Base-by-base conservation (phyloP, 2,797 vertebrate genomes). In the Ceryle rudis region DNA sequence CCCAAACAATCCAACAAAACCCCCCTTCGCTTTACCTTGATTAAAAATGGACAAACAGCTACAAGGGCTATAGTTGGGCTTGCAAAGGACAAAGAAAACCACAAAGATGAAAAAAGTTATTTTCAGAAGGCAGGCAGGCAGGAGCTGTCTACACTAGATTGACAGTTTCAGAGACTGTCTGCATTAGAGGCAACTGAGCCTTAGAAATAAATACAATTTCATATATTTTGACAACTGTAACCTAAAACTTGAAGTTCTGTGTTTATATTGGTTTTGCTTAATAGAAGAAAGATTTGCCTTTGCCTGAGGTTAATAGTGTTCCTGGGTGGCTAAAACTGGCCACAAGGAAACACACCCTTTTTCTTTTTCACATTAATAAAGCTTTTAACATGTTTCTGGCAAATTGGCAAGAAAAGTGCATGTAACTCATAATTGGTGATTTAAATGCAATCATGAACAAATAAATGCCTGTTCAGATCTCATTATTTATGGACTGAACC, bases 291-390 rank as follows among this genome's bases (percentile, higher is more conserved):
- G 97, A 97, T 97, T 97, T 97, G 94, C 94, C 79, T 95, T 97
- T 82, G 98, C 98, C 98, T 98, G 97, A 97, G 98, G 98, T 98
- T 97, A 97, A 93, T 44, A 90, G 90, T 97, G 98, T 98, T 98
- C 98, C 96, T 98, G 98, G 98, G 98, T 98, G 98, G 98, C 97
- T 98, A 98, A 91, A 94, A 95, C 97, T 97, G 96, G 96, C 97
- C 97, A 95, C 97, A 98, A 98, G 98, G 98, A 98, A 98, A 97
- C 97, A 97, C 92, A 95, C 97, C 97, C 97, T 95, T 97, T 96
- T 94, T 96, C 94, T 93, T 95, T 93, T 96, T 97, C 96, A 97
- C 97, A 97, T 98, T 97, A 98, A 97, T 97, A 98, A 98, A 94
- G 95, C 94, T 97, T 97, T 96, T 97, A 98, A 97, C 96, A 97